These are phyloP conservation scores for Monodelphis domestica DNA, from an alignment of 2,797 vertebrate species.

Conservation along the genomic window DNA sequence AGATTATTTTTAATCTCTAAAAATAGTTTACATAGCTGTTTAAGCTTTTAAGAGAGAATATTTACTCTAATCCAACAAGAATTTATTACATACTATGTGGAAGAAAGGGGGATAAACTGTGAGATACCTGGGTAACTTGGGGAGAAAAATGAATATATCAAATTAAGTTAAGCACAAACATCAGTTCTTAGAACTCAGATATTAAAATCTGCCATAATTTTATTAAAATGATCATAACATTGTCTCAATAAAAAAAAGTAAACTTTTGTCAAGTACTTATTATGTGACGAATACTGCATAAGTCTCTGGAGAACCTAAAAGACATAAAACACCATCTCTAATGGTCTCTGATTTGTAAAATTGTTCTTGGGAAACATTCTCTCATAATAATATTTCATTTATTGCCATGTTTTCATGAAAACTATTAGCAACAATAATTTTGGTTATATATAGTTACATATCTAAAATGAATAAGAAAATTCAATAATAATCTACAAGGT, in stretches of 20 bases:
- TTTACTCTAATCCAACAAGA: neutral
- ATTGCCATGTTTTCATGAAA: neutral
- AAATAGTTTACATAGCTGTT: constrained; percentile 10
- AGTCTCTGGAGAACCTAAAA: neutral
- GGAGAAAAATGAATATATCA: neutral
- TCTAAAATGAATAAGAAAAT: neutral
- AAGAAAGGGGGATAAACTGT: neutral
- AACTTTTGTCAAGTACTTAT: neutral
- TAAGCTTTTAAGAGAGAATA: neutral
- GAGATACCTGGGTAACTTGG: neutral
- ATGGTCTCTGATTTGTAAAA: neutral
- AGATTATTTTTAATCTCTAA: neutral
- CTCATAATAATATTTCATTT: neutral
- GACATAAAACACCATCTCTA: neutral
- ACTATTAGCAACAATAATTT: neutral
- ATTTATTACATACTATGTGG: neutral
- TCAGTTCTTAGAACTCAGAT: neutral
- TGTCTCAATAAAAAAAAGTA: neutral
- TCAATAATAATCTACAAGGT: neutral
- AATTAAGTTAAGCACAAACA: neutral
- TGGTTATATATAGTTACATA: neutral
- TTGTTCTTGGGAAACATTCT: neutral
- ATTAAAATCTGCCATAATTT: neutral
- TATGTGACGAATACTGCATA: neutral
- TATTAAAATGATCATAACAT: neutral